A percentile compares a stretch with the other conserved stretches of the same genome.
Evolutionary conservation across 92 coral and sea anemone genomes (phyloP).

Genomic region (Parazoanthus atlanticus): DNA sequence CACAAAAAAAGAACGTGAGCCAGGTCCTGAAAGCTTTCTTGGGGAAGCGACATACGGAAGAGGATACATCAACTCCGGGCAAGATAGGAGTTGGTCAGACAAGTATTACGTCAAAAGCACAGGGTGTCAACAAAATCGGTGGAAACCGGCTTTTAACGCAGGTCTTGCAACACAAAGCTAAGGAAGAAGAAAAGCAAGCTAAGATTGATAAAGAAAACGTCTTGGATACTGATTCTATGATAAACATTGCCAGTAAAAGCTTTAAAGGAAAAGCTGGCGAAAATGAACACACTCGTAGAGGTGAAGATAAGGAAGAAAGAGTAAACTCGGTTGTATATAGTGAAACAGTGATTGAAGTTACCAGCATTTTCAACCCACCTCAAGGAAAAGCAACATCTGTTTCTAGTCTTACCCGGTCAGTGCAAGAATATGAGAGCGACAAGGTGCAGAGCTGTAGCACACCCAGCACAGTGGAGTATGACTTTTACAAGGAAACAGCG

Average conservation of each 20-base stretch:
- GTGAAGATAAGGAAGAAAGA: not conserved
- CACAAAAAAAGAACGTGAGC: conserved; percentile 64
- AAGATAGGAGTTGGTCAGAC: conserved; percentile 5
- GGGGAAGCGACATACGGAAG: conserved; percentile 45
- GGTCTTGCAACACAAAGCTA: not conserved
- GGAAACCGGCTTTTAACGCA: conserved; percentile 21
- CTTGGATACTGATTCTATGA: not conserved
- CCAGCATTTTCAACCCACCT: not conserved
- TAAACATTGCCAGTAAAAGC: not conserved
- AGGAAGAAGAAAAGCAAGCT: conserved; percentile 23
- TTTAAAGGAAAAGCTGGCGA: not conserved
- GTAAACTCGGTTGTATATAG: not conserved
- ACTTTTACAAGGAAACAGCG: not conserved
- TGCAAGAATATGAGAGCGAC: not conserved
- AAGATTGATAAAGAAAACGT: not conserved
- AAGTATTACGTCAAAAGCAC: conserved; percentile 3
- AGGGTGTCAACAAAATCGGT: not conserved
- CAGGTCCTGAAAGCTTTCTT: conserved; percentile 53
- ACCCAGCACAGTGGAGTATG: conserved; percentile 39
- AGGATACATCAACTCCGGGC: not conserved
- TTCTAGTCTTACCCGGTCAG: not conserved
- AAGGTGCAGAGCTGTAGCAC: conserved; percentile 4
- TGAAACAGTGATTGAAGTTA: not conserved
- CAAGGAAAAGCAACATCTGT: not conserved
- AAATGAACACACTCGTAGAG: not conserved